Evolutionary conservation across 2,113 vertebrate genomes (phyloP), one percentile per base, ranked within the genome.

Genomic region (Eolophus roseicapilla): DNA sequence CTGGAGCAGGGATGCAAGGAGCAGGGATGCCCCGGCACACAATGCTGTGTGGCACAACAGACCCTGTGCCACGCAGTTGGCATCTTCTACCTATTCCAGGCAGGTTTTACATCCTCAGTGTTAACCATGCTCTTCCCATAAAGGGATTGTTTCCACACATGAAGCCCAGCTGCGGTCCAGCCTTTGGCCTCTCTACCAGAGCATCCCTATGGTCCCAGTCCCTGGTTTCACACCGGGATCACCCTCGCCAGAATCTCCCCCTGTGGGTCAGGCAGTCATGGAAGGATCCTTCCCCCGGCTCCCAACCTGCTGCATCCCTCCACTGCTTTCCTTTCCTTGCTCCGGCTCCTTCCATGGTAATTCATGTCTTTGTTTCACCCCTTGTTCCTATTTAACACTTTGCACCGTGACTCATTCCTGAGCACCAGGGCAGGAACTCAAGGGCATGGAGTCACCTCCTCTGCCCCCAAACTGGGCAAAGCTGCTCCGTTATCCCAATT

Each of bases 101-200:
- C 35, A 0, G 19, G 0, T 44, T 49, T 27, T 6, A 41, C 17
- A 19, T 6, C 41, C 7, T 11, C 6, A 1, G 0, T 1, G 27
- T 52, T 46, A 23, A 13, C 1, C 4, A 4, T 6, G 21, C 27
- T 17, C 17, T 7, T 65, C 29, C 12, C 7, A 2, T 1, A 9
- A 35, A 4, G 29, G 57, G 25, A 13, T 35, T 27, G 9, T 14
- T 43, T 49, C 59, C 31, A 11, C 11, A 3, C 5, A 1, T 1
- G 9, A 20, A 14, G 47, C 55, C 47, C 7, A 7, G 27, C 3
- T 3, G 17, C 1, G 6, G 3, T 1, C 5, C 64, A 23, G 70
- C 64, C 46, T 13, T 5, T 1, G 2, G 7, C 18, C 43, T 39
- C 50, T 44, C 55, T 33, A 23, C 74, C 8, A 0, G 5, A 0